Evolutionary conservation across 2,113 vertebrate species (phyloP), one percentile per base, ranked within the genome.

Genomic region (Aldabrachelys gigantea): DNA sequence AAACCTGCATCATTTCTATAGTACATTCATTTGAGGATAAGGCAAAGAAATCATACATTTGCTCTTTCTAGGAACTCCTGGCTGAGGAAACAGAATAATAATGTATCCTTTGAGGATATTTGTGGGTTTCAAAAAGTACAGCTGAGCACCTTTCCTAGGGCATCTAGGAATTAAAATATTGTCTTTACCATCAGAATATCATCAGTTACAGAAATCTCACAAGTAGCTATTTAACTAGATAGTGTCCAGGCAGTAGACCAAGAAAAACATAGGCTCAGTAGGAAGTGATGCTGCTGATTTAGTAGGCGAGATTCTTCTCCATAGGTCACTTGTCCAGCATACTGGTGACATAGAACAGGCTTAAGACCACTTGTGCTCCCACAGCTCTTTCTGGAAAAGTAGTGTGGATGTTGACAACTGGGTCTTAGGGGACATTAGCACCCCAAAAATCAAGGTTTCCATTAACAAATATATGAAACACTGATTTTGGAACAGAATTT

Each of bases 351-450:
- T 3, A 69, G 85, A 29, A 5, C 89, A 47, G 4, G 85, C 1
- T 7, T 84, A 25, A 38, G 13, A 47, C 1, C 62, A 79, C 17
- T 35, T 49, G 44, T 84, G 5, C 9, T 80, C 3, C 2, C 21
- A 3, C 24, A 69, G 0, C 0, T 3, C 6, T 78, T 47, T 78
- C 25, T 27, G 6, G 22, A 78, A 78, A 12, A 47, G 41, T 27
- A 29, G n/a, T 22, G 17, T 38, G 35, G 65, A 69, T 69, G 35
- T 69, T 8, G 35, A 69, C 35, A 69, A n/a, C 17, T 69, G 16
- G 4, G 2, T n/a, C 5, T 69, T 38, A n/a, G 65, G 8, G 17
- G 8, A n/a, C 35, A 38, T 38, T n/a, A 38, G 31, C 35, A 69
- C 14, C 35, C 35, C 35, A 2, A 69, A 35, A n/a, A 69, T 35